A percentile compares a stretch with the other conserved stretches of the same genome.
Conservation (phyloP, 2,113 vertebrate species). For the Spea bombifrons region DNA sequence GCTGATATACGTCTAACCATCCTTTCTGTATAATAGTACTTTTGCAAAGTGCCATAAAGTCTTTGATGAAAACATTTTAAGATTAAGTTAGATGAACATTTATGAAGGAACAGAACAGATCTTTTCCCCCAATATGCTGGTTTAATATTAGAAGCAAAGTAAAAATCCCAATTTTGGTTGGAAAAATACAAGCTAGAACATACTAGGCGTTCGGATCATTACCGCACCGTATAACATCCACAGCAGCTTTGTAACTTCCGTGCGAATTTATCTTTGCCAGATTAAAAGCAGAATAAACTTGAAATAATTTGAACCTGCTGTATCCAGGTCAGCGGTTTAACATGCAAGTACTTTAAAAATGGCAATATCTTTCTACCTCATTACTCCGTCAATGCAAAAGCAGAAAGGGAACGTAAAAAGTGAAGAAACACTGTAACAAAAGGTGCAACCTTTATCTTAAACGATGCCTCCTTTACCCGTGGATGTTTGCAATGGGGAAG, state of each 20-base stretch:
- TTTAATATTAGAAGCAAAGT: too few species aligned
- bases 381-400: slow-evolving; percentile 28
- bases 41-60: too few species aligned
- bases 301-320: neutral
- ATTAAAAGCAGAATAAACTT: slow-evolving; percentile 27
- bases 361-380: slow-evolving; percentile 35
- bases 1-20: too few species aligned
- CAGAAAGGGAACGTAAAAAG: slow-evolving; percentile 8
- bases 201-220: neutral
- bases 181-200: too few species aligned
- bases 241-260: neutral
- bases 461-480: slow-evolving; percentile 16
- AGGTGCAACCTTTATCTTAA: slow-evolving; percentile 31
- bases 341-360: slow-evolving; percentile 19
- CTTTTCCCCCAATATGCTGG: too few species aligned
- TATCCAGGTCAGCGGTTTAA: slow-evolving; percentile 34
- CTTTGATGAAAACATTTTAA: too few species aligned
- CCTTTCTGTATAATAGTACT: too few species aligned
- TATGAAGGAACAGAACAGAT: too few species aligned
- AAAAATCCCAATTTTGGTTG: too few species aligned
- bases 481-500: slow-evolving; percentile 1
- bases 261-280: neutral
- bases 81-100: too few species aligned
- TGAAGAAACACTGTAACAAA: slow-evolving; percentile 8
- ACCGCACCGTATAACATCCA: neutral